These are phyloP conservation scores for Leucania comma DNA, from an alignment of 2,888 invertebrate genomes.

Conservation along the genomic window DNA sequence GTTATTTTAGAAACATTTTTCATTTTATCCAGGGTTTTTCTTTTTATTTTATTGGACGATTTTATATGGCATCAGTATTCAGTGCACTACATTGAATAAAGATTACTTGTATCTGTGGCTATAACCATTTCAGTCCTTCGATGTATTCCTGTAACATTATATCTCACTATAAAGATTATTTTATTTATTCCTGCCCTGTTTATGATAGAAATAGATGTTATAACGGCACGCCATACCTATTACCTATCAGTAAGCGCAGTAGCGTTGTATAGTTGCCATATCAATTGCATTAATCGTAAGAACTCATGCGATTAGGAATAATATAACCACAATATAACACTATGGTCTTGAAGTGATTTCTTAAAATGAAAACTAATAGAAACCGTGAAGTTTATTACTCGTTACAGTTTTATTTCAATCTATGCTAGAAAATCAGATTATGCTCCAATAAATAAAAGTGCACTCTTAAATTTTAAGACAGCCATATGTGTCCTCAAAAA, in stretches of 20 bases:
- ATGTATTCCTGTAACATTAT: constrained; percentile 20
- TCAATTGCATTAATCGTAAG: constrained; percentile 31
- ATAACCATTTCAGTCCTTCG: constrained; percentile 7
- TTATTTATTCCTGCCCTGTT: constrained; percentile 25
- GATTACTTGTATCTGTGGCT: constrained; percentile 15
- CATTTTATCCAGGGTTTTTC: background rate
- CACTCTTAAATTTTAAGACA: background rate
- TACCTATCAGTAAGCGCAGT: constrained; percentile 18
- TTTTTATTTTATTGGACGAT: constrained; percentile 2
- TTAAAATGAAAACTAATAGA: constrained; percentile 44
- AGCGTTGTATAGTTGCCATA: constrained; percentile 47
- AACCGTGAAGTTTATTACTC: constrained; percentile 42
- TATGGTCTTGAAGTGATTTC: constrained; percentile 32
- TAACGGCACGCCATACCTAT: constrained; percentile 29
- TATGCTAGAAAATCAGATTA: background rate
- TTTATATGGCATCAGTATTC: constrained; percentile 2
- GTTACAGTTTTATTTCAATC: constrained; percentile 18
- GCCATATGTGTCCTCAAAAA: background rate
- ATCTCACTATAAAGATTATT: constrained; percentile 33
- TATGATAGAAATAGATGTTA: constrained; percentile 33
- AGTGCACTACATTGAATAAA: background rate
- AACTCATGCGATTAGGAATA: constrained; percentile 28
- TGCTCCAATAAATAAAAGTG: background rate
- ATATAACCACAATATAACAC: constrained; percentile 36
- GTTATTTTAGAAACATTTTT: constrained; percentile 9